Conservation (phyloP, 2,113 vertebrate species). For the Indicator indicator region DNA sequence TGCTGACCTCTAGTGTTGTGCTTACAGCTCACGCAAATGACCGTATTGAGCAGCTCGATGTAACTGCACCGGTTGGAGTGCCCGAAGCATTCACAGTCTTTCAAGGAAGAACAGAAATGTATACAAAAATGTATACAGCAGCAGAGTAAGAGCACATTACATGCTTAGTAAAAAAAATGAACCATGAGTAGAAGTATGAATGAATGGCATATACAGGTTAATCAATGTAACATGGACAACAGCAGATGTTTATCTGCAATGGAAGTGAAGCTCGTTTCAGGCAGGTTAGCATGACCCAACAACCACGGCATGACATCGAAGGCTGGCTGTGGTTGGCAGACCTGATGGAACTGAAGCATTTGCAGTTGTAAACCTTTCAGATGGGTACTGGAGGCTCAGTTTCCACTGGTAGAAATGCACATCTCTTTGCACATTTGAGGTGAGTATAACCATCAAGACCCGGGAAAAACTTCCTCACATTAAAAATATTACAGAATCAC, state of each 20-base stretch:
- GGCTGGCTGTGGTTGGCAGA: constrained; percentile 64
- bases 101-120: constrained; percentile 89
- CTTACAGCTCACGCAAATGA: constrained; percentile 99
- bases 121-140: constrained; percentile 80
- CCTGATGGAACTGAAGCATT: constrained; percentile 79
- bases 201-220: constrained; percentile 70
- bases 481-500: background rate
- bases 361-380: constrained; percentile 80
- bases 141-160: constrained; percentile 81
- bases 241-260: constrained; percentile 76
- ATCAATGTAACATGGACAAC: constrained; percentile 71
- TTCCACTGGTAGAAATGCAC: constrained; percentile 43
- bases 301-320: constrained; percentile 55
- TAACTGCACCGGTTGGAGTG: constrained; percentile 99
- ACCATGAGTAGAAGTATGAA: constrained; percentile 72
- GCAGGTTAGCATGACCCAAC: constrained; percentile 75
- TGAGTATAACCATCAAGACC: background rate
- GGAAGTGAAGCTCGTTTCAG: constrained; percentile 75
- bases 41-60: constrained; percentile 97
- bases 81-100: constrained; percentile 99
- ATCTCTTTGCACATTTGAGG: constrained; percentile 43
- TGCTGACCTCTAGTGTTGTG: constrained; percentile 99
- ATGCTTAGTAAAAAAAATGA: constrained; percentile 85
- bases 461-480: background rate
- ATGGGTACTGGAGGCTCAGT: constrained; percentile 40